Evolutionary conservation across 2,888 invertebrate species (phyloP).

Genomic region (Nebria salina): DNA sequence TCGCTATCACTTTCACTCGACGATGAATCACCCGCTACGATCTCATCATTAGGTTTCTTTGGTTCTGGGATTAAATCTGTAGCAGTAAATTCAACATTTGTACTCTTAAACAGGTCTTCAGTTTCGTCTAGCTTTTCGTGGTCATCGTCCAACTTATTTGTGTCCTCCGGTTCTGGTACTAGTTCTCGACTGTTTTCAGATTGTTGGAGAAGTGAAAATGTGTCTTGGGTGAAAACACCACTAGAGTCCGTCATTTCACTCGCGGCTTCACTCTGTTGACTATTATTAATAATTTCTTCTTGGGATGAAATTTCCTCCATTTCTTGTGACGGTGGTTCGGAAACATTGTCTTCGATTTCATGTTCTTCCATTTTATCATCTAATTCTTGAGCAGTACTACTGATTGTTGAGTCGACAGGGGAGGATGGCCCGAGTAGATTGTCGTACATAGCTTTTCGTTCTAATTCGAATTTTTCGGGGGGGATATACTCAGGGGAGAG

Average conservation of each 20-base stretch:
- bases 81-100: constrained; percentile 51
- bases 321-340: constrained; percentile 23
- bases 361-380: constrained; percentile 61
- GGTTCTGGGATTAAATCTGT: constrained; percentile 44
- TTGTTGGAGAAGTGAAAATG: constrained; percentile 11
- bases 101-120: constrained; percentile 52
- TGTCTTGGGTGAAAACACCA: constrained; percentile 37
- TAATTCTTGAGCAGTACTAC: constrained; percentile 56
- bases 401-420: constrained; percentile 49
- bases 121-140: constrained; percentile 49
- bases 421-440: constrained; percentile 59
- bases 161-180: constrained; percentile 46
- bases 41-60: constrained; percentile 28
- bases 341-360: background rate
- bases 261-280: constrained; percentile 5
- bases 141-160: constrained; percentile 48
- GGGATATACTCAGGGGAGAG: constrained; percentile 63
- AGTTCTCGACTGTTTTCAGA: constrained; percentile 29
- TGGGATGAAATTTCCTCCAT: constrained; percentile 46
- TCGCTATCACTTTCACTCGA: constrained; percentile 57
- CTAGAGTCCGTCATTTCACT: constrained; percentile 46
- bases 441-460: constrained; percentile 62
- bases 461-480: constrained; percentile 62
- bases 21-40: constrained; percentile 50
- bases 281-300: constrained; percentile 41